phyloP scores from a whole-genome alignment of 2,888 invertebrate species.

The Vesta saturnalis region DNA sequence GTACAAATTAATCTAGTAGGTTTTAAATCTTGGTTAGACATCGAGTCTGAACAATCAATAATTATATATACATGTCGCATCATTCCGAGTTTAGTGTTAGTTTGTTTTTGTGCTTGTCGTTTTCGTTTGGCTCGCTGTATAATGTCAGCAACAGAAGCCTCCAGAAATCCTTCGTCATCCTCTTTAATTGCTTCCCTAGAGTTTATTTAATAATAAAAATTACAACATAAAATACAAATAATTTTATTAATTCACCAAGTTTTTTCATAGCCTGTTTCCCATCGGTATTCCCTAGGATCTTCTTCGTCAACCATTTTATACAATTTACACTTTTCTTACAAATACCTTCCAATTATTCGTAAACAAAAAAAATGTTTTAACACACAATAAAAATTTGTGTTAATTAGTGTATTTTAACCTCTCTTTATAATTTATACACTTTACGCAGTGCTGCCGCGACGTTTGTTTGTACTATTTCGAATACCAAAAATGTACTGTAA shows the following conservation, averaged over 20 bases:
- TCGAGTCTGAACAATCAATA: constrained; percentile 93
- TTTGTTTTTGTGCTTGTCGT: constrained; percentile 74
- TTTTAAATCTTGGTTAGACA: constrained; percentile 95
- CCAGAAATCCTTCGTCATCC: constrained; percentile 93
- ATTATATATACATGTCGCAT: constrained; percentile 96
- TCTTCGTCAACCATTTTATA: constrained; percentile 79
- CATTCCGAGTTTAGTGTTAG: constrained; percentile 93
- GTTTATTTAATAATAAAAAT: constrained; percentile 7
- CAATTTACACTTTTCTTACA: neutral
- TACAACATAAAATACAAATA: neutral
- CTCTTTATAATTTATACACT: no score
- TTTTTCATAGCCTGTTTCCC: constrained; percentile 96
- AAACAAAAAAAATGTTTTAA: no score
- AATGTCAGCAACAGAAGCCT: constrained; percentile 89
- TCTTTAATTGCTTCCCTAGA: constrained; percentile 94
- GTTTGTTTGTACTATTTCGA: no score
- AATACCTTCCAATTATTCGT: neutral
- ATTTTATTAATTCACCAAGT: constrained; percentile 75
- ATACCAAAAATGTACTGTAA: no score
- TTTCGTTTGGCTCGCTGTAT: constrained; percentile 90
- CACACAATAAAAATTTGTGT: no score
- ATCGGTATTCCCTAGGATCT: constrained; percentile 89
- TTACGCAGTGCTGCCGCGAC: no score
- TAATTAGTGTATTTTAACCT: no score
- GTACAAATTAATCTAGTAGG: constrained; percentile 90